Base-by-base conservation (phyloP, 1,140 invertebrate genomes). In the Notospermus geniculatus region DNA sequence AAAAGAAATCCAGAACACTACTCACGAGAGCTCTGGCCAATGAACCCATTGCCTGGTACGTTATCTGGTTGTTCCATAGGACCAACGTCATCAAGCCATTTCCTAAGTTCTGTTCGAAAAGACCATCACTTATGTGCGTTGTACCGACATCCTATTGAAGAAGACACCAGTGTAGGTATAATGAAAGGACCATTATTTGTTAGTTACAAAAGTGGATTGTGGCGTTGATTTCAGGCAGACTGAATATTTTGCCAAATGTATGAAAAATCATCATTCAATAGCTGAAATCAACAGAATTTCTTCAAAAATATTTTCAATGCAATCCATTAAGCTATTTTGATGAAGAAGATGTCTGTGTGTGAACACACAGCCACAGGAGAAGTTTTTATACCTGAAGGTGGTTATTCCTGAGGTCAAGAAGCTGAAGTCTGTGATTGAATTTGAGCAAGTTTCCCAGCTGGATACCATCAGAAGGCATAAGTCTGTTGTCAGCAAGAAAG, bases 21-120 rank as follows among this genome's bases (percentile, higher is more conserved):
- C 64, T 83, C 77, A 90, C 89, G 78, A 91, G 72, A 39, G 86
- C 84, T 77, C 84, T 84, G 57, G 84, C 83, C 54, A 92, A 77
- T 69, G 87, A 81, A 15, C 82, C 69, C 63, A 89, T 88, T 46
- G 87, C 87, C 68, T 88, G 87, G 71, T 87, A 86, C 23, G 89
- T 91, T 41, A 93, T 80, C 74, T 89, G 88, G 78, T 93, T 95
- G 79, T 92, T 92, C 90, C 91, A 92, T n/a, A 93, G 73, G 17
- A 91, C 87, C 17, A 95, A 83, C 41, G 91, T 88, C 54, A 85
- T 86, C n/a, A 93, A 82, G 13, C 91, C 90, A 59, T 83, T 81
- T 1, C 79, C 81, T 39, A 73, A 63, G 50, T 79, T 72, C 68
- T 92, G 89, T 68, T 89, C 85, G 23, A 86, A 85, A 22, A 93